Evolutionary conservation across 1,140 invertebrate genomes (phyloP), one percentile per base, ranked within the genome.

Genomic region (Melitaea cinxia): DNA sequence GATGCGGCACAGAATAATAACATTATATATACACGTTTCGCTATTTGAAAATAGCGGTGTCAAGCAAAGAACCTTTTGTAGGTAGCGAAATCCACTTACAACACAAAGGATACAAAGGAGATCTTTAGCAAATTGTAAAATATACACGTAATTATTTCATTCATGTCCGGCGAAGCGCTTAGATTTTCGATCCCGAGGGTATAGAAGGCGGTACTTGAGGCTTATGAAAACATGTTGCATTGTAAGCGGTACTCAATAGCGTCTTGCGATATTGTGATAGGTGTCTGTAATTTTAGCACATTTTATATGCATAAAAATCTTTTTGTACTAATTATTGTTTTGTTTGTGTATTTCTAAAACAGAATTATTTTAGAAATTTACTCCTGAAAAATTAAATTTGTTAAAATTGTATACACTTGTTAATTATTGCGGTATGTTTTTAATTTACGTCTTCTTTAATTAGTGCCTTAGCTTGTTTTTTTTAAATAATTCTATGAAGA

Each of bases 91-190:
- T 91, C 88, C 86, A 91, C 88, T 91, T 91, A 91, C 72, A 80
- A 53, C 60, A 91, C 69, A 91, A 91, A 78, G 82, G 75, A 39
- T 67, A 88, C 84, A 89, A 89, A 75, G 14, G 81, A 68, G 62
- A 87, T 86, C 82, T 89, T 87, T 88, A 84, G 83, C 85, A 89
- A 88, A 89, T 91, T 85, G 86, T 91, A 88, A 86, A 82, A 83
- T 89, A 88, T 87, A 90, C 85, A 84, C 83, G 74, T 87, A 89
- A 89, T 89, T 89, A 88, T 88, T 72, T 77, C 70, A 85, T 91
- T 85, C 73, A 77, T 70, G 77, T 80, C 73, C 68, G 75, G 59
- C 84, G 75, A 70, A 80, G 81, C 84, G 85, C 86, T 72, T 73
- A 78, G 74, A 77, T 82, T 73, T 80, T 72, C 58, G 74, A 75